Conservation (phyloP, 2,797 vertebrate genomes). For the Mycteria americana region DNA sequence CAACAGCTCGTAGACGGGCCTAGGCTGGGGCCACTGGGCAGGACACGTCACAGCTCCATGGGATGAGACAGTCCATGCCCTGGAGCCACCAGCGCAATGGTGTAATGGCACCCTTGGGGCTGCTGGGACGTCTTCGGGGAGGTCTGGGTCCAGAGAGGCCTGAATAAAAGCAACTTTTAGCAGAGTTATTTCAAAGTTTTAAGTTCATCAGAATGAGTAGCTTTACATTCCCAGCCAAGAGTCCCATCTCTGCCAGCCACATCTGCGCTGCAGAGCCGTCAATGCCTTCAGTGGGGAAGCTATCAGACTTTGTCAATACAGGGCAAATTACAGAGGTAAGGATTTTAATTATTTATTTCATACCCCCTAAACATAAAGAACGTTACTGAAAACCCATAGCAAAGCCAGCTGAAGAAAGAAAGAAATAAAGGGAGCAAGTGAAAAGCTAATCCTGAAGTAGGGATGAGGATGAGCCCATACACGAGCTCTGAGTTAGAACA, state of each 20-base stretch:
- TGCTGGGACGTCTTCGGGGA: background rate
- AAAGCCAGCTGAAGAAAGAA: background rate
- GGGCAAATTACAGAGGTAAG: background rate
- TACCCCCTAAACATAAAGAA: background rate
- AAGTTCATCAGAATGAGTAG: background rate
- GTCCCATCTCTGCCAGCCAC: background rate
- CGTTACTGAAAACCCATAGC: background rate
- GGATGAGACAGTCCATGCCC: background rate
- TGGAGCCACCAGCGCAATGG: background rate
- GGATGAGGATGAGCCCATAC: background rate
- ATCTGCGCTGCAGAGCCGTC: background rate
- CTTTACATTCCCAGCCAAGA: background rate
- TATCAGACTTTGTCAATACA: background rate
- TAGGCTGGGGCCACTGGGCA: background rate
- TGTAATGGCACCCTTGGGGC: background rate
- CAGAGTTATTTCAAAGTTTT: background rate
- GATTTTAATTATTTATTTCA: background rate
- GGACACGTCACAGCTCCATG: background rate
- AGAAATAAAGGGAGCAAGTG: background rate
- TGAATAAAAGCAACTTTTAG: background rate
- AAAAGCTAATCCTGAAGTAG: background rate
- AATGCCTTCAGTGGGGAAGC: background rate
- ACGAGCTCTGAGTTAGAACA: background rate
- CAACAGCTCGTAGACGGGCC: accelerated
- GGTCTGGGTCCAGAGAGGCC: background rate